These are phyloP conservation scores for Capitulum mitella DNA, from an alignment of 2,888 invertebrate species.

Conservation along the genomic window DNA sequence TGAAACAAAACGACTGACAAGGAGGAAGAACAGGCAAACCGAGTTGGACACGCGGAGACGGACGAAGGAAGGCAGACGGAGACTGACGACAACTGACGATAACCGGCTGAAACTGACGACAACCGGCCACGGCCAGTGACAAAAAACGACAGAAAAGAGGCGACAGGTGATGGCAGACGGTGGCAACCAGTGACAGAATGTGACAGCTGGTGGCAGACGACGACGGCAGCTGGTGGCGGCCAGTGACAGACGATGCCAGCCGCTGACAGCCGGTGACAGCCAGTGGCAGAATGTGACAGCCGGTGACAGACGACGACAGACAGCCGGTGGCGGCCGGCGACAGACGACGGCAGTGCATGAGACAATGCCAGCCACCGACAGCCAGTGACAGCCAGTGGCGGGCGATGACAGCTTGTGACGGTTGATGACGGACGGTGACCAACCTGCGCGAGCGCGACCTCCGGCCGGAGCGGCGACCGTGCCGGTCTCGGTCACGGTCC, in stretches of 20 bases:
- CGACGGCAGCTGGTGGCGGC: too few relatives aligned
- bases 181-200: not conserved
- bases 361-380: not conserved
- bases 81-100: too few relatives aligned
- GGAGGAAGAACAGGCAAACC: too few relatives aligned
- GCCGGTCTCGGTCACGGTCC: not conserved
- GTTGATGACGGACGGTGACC: not conserved
- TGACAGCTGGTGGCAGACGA: not conserved
- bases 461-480: not conserved
- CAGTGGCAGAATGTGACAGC: not conserved
- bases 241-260: not conserved
- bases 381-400: not conserved
- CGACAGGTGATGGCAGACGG: too few relatives aligned
- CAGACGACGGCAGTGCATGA: too few relatives aligned
- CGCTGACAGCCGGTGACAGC: not conserved
- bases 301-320: too few relatives aligned
- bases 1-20: too few relatives aligned
- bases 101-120: too few relatives aligned
- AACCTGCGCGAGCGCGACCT: not conserved
- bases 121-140: too few relatives aligned
- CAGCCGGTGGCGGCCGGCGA: not conserved
- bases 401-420: rapidly evolving
- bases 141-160: not conserved
- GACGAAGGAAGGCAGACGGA: too few relatives aligned
- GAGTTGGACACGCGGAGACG: too few relatives aligned